phyloP scores from a whole-genome alignment of 2,797 vertebrate genomes.

The Mus minutoides region DNA sequence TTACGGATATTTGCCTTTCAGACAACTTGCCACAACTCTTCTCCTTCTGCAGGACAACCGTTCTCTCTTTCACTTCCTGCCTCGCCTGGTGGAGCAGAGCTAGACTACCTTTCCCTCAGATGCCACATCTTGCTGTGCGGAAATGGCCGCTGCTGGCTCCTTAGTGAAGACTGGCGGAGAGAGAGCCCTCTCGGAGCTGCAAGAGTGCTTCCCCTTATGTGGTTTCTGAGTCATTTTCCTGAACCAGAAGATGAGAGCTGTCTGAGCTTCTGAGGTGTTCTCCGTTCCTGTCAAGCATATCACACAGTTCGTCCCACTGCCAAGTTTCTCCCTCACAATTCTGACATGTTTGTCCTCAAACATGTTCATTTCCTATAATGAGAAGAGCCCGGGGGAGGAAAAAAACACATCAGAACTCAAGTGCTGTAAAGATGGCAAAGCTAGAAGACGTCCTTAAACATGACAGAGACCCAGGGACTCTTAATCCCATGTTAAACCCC shows the following conservation, averaged over 20 bases:
- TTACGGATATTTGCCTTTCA: neutral
- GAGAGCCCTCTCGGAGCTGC: neutral
- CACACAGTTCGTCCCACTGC: neutral
- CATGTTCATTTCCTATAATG: constrained; percentile 37
- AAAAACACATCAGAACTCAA: neutral
- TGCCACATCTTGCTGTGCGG: neutral
- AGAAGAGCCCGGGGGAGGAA: neutral
- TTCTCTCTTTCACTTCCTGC: neutral
- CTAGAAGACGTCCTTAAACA: neutral
- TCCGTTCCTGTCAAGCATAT: constrained; percentile 47
- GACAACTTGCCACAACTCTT: neutral
- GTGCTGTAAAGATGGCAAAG: neutral
- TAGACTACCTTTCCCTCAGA: neutral
- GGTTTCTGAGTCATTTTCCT: constrained; percentile 32
- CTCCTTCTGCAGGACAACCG: neutral
- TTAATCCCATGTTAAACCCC: neutral
- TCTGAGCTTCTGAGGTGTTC: constrained; percentile 18
- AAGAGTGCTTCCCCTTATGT: neutral
- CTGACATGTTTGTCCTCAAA: constrained; percentile 70
- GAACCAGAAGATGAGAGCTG: constrained; percentile 20
- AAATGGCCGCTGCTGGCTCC: neutral
- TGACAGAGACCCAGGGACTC: neutral
- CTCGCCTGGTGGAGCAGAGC: neutral
- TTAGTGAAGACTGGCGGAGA: neutral
- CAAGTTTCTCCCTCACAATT: constrained; percentile 65